Base-by-base conservation (phyloP, 2,888 invertebrate genomes). In the Stomorhina lunata region DNA sequence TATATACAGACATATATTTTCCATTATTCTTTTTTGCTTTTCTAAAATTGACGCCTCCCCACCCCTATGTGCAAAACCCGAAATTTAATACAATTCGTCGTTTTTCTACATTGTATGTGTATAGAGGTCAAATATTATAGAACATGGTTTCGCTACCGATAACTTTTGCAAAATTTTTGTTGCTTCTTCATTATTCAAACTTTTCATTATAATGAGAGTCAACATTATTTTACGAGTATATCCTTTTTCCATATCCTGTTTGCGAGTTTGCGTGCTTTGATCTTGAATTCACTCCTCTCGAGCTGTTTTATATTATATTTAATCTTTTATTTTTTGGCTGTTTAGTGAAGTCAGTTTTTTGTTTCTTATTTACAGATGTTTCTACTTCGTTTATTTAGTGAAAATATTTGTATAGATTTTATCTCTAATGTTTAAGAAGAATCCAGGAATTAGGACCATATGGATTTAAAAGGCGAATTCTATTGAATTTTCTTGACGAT, bases 91-190 rank as follows among this genome's bases (percentile, higher is more conserved):
- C 4, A 69, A 57, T 43, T 57, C 29, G 5, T n/a, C n/a, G n/a
- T n/a, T n/a, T 15, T 15, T 43, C 29, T 48, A 17, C 34, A 57
- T n/a, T n/a, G n/a, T n/a, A n/a, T n/a, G n/a, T n/a, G n/a, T 50
- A 34, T 57, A 65, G 75, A 75, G 65, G 75, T 75, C 75, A 75
- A 55, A 45, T 48, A 72, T 57, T 57, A 57, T 57, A 71, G 57
- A 71, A 29, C 43, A 71, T 71, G 57, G 29, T 57, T 6, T 63
- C 27, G 25, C 15, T 32, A 25, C 6, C 25, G 17, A 7, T 25
- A 17, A 63, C 9, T 37, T 61, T 61, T 27, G 6, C n/a, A 5
- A 4, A 1, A 17, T 43, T 65, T 65, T 37, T 4, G 4, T 50
- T 50, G 9, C 17, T 5, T 40, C 5, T 15, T 61, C 15, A 12